These are phyloP conservation scores for Drosophila neutralis DNA, from an alignment of 2,888 invertebrate species.

Conservation along the genomic window DNA sequence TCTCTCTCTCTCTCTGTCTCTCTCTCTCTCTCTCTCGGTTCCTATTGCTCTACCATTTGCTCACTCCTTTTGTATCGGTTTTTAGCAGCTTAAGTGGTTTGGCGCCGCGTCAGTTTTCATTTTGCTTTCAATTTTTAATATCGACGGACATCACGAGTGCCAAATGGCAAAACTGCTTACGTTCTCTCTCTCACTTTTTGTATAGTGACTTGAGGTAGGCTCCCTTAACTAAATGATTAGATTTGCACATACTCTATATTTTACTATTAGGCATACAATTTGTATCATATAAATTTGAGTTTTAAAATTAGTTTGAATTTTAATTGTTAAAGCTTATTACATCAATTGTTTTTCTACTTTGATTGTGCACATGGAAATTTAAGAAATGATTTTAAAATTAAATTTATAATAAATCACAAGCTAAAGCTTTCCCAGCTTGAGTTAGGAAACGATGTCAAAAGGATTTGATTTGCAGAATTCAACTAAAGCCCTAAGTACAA, in stretches of 20 bases:
- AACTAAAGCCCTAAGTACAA: background rate
- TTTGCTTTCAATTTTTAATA: conserved; percentile 70
- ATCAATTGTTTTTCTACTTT: background rate
- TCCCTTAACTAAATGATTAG: background rate
- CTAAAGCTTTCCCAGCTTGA: too few species aligned
- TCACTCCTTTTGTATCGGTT: conserved; percentile 63
- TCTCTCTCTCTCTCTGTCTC: background rate
- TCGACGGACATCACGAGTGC: conserved; percentile 48
- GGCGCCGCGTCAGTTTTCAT: conserved; percentile 74
- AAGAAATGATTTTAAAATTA: background rate
- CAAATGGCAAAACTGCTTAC: conserved; percentile 37
- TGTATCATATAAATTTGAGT: background rate
- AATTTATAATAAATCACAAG: too few species aligned
- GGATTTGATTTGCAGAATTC: background rate
- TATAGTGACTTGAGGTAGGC: background rate
- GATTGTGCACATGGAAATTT: background rate
- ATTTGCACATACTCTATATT: background rate
- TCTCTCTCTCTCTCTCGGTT: background rate
- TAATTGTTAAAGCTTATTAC: background rate
- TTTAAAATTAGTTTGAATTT: background rate
- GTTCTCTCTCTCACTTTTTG: background rate
- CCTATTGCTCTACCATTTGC: conserved; percentile 8
- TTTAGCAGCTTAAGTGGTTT: conserved; percentile 73
- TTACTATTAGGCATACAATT: background rate
- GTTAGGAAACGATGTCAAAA: background rate